Base-by-base conservation (phyloP, 2,888 invertebrate genomes). In the Stenurella melanura region DNA sequence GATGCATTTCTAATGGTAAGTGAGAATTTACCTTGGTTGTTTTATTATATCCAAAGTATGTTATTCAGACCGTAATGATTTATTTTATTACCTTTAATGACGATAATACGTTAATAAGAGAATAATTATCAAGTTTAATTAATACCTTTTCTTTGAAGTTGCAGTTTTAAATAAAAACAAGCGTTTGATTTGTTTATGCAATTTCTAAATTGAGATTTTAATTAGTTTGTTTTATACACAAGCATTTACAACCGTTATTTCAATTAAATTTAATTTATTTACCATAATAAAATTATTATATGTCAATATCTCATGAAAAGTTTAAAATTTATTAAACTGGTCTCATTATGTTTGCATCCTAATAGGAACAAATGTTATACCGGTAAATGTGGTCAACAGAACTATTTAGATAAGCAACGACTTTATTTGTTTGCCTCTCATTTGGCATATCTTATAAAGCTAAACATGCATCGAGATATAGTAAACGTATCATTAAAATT, bases 71-170 rank as follows among this genome's bases (percentile, higher is more conserved):
- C 54, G 38, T 64, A 73, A 70, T 70, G 58, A 70, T 70, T 78
- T 72, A 80, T 79, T 80, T 80, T 78, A 79, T 80, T 77, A 74
- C 75, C 75, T 70, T 74, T 82, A 81, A 80, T 78, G 80, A 78
- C 77, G 70, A 78, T 82, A 78, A 76, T 78, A 64, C 74, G 66
- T 71, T 74, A 72, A 77, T 77, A 75, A 76, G 75, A 74, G 72
- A 75, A 72, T 71, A 80, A 80, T 77, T 77, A 80, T 78, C 54
- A 73, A 70, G 68, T 71, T 78, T 80, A 80, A 78, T 80, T 78
- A 80, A 75, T 74, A 78, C 73, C 67, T 73, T 75, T 77, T 72
- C 79, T 78, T 77, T 69, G 75, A 74, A 77, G 74, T 73, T 63
- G 38, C 69, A 34, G 50, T 34, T 60, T 66, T 69, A 76, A 42